Evolutionary conservation across 2,113 vertebrate genomes (phyloP), one percentile per base, ranked within the genome.

Genomic region (Hiodon tergisus): DNA sequence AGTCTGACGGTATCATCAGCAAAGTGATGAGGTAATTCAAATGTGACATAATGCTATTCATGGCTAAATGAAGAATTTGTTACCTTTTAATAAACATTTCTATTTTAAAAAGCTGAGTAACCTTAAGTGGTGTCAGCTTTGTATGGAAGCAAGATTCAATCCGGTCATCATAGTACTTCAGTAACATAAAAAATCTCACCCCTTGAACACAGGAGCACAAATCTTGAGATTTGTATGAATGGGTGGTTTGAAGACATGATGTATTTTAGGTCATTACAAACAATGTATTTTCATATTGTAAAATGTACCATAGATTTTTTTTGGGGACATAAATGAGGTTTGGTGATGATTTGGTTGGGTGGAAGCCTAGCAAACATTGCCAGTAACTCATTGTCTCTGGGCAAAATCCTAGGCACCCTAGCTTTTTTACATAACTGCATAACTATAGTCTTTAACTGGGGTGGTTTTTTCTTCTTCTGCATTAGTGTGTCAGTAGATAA

Each of bases 301-400:
- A 60, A 65, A 31, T 61, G 3, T 59, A 50, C 47, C 58, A 48
- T 68, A 4, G 2, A 69, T 68, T 69, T 16, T 48, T 54, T 17
- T 69, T 75, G 52, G 59, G 46, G 60, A n/a, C 48, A 62, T 53
- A 63, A 73, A 51, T 4, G 10, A 51, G 71, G 31, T 58, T 72
- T 11, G 61, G 69, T 31, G 31, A 31, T 31, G 31, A 31, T 31
- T 31, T 31, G 31, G 31, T 31, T 31, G 31, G 31, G 31, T 58
- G 31, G 31, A 71, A 17, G 68, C 7, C 48, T 47, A 54, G 17
- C 51, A 48, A 68, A 67, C 55, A n/a, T n/a, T 52, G 46, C 62
- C 57, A 51, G 58, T 57, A 59, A 46, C 65, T 75, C 51, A 66
- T 53, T 46, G 5, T 60, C n/a, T 73, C 71, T 16, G 7, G 5